Base-by-base conservation (phyloP, 1,140 invertebrate genomes). In the Lithobius niger region DNA sequence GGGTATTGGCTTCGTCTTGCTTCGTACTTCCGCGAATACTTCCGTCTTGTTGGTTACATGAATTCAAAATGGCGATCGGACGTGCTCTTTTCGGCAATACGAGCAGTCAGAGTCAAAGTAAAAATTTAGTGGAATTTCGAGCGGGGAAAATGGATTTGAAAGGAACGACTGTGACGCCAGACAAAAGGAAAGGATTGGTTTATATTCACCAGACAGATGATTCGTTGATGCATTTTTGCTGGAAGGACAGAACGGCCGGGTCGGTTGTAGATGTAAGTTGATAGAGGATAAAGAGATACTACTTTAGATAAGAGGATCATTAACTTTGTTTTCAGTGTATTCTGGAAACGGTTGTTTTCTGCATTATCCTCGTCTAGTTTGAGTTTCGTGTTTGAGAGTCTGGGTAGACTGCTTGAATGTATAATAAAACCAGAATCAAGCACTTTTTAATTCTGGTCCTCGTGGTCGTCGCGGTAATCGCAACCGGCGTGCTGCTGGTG, bases 121-220 rank as follows among this genome's bases (percentile, higher is more conserved):
- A 95, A 71, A 89, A 95, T 76, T 72, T 97, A 47, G 87, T 97
- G 0, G 93, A 97, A 74, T 93, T 96, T 66, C 82, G 88, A 66
- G 94, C 94, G 55, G 95, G 95, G 18, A 94, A 95, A 77, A 97
- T 97, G 93, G 86, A 80, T 52, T 78, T 95, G 75, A 90, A 91
- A 69, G 90, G 88, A 36, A 88, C 88, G 65, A 93, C 90, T 82
- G 91, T 97, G 10, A 82, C 88, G 69, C 88, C 96, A 0, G 94
- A 99, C 68, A 92, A 89, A 60, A 82, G 92, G 61, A 98, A 97
- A 73, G 95, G 95, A 15, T 70, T 89, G 21, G 76, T 99, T 1
- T 99, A 94, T 69, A 81, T 99, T 54, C 88, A 74, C 56, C 71
- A 96, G 66, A 86, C 88, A 22, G 93, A 97, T 58, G 96, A 99